These are phyloP conservation scores for Hypena proboscidalis DNA, from an alignment of 2,888 invertebrate species.

Conservation along the genomic window DNA sequence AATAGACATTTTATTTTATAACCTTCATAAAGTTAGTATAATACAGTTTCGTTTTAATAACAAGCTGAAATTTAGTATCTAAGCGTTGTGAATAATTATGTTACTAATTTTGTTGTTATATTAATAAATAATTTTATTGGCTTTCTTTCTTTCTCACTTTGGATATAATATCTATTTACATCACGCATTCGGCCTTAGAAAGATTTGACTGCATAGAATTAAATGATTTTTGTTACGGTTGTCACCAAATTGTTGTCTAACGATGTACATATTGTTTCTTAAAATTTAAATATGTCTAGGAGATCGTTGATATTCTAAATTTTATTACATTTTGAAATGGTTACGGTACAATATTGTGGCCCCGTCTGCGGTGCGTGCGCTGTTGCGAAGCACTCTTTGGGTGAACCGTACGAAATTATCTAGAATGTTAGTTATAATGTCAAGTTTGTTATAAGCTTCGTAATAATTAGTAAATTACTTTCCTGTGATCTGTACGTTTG, in stretches of 20 bases:
- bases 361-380: constrained; percentile 38
- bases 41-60: constrained; percentile 1
- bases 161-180: constrained; percentile 21
- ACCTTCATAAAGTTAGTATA: constrained; percentile 2
- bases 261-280: constrained; percentile 60
- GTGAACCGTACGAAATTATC: constrained; percentile 44
- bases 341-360: constrained; percentile 46
- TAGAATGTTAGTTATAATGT: constrained; percentile 53
- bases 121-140: constrained; percentile 6
- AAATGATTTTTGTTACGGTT: constrained; percentile 49
- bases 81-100: constrained; percentile 4
- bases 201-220: constrained; percentile 85
- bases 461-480: constrained; percentile 65
- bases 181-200: constrained; percentile 60
- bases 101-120: constrained; percentile 14
- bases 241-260: constrained; percentile 48
- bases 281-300: constrained; percentile 55
- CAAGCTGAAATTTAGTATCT: background rate
- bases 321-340: constrained; percentile 63
- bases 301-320: constrained; percentile 69
- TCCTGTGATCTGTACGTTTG: constrained; percentile 74
- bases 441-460: constrained; percentile 62
- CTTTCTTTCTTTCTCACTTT: constrained; percentile 11
- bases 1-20: constrained; percentile 15
- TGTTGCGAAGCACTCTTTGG: constrained; percentile 29